Evolutionary conservation across 2,113 vertebrate genomes (phyloP).

Genomic region (Climacteris rufus): DNA sequence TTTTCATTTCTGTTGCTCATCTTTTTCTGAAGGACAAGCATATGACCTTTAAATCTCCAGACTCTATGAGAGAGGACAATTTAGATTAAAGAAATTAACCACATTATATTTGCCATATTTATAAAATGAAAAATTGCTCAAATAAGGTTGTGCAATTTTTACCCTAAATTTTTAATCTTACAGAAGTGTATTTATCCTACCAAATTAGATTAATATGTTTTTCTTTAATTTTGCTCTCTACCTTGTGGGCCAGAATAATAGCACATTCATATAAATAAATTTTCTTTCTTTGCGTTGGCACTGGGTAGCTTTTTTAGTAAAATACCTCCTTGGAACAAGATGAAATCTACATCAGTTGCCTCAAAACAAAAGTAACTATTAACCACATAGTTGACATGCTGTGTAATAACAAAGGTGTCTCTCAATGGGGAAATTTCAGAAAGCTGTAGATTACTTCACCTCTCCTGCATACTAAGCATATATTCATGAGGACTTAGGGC

Average conservation of each 20-base stretch:
- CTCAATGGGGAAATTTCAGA: neutral
- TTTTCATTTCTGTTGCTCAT: neutral
- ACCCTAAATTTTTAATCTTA: neutral
- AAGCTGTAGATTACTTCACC: neutral
- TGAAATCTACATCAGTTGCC: neutral
- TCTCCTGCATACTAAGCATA: neutral
- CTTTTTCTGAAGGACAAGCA: neutral
- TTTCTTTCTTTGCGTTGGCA: neutral
- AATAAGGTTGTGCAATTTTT: neutral
- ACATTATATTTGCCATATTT: neutral
- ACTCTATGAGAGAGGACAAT: neutral
- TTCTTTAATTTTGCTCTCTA: neutral
- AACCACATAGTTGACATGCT: neutral
- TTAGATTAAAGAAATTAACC: neutral
- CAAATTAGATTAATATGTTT: neutral
- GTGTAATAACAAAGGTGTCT: neutral
- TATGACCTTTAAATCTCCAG: neutral
- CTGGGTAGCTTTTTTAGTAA: neutral
- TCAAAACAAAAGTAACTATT: neutral
- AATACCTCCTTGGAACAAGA: neutral
- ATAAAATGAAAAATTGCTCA: neutral
- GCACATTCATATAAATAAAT: neutral
- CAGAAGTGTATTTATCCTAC: neutral
- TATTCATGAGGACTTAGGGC: neutral
- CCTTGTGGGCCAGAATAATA: neutral